Evolutionary conservation across 2,797 vertebrate genomes (phyloP).

Genomic region (Calcarius lapponicus): DNA sequence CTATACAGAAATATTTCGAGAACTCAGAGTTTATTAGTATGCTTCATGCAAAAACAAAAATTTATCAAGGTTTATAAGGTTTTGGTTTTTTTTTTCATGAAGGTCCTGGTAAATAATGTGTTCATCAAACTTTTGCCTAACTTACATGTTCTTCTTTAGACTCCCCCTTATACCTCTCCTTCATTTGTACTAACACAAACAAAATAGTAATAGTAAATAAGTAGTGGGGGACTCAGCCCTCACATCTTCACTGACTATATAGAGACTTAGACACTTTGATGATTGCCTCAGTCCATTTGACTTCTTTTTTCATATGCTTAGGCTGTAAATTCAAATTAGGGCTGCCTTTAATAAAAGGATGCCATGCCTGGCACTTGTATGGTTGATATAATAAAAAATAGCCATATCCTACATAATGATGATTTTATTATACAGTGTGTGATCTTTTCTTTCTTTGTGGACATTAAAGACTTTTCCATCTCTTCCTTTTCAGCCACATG

Average conservation of each 20-base stretch:
- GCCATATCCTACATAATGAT: neutral
- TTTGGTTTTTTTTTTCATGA: neutral
- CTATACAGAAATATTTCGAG: neutral
- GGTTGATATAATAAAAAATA: neutral
- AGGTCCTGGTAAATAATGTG: neutral
- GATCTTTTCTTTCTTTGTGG: neutral
- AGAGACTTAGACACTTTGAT: neutral
- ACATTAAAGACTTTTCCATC: neutral
- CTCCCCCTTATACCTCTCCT: neutral
- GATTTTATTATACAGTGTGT: neutral
- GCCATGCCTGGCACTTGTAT: neutral
- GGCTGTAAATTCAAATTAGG: neutral
- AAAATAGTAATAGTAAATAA: neutral
- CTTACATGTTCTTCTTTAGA: neutral
- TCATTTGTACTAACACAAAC: neutral
- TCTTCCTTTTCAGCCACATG: slow-evolving; percentile 88
- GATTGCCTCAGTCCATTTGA: neutral
- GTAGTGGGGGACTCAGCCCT: neutral
- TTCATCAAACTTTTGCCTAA: neutral
- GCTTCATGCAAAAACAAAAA: neutral
- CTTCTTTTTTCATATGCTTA: neutral
- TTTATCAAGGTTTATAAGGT: neutral
- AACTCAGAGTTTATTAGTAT: neutral
- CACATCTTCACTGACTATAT: neutral
- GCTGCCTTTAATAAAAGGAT: neutral